A percentile compares a stretch with the other conserved stretches of the same genome.
Conservation (phyloP, 1,140 invertebrate species). For the Glomeris maerens region DNA sequence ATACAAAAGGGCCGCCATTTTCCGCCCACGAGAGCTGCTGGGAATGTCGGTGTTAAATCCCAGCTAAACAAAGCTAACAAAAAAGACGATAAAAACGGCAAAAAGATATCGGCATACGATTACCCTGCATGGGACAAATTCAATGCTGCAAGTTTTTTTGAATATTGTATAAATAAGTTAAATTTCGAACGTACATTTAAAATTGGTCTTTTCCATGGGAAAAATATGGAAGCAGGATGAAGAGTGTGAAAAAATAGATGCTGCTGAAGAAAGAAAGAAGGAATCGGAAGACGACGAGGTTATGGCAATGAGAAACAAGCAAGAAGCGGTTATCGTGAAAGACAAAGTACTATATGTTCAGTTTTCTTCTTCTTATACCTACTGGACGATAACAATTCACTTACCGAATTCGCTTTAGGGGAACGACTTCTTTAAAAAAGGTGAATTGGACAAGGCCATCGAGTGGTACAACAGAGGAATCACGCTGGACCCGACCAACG, state of each 20-base stretch:
- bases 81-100: slow-evolving; percentile 21
- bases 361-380: slow-evolving; percentile 18
- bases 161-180: not conserved
- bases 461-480: slow-evolving; percentile 65
- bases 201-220: slow-evolving; percentile 33
- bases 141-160: slow-evolving; percentile 46
- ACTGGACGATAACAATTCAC: not conserved
- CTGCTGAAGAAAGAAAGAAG: slow-evolving; percentile 30
- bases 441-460: slow-evolving; percentile 64
- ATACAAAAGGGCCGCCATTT: slow-evolving; percentile 4
- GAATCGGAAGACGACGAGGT: slow-evolving; percentile 28
- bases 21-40: slow-evolving; percentile 26
- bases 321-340: slow-evolving; percentile 32
- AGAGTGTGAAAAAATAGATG: slow-evolving; percentile 30
- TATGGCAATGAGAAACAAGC: slow-evolving; percentile 28
- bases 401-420: slow-evolving; percentile 39
- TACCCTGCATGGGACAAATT: slow-evolving; percentile 64
- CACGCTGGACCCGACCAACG: slow-evolving; percentile 54
- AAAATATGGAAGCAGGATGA: slow-evolving; percentile 40
- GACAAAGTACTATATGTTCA: slow-evolving; percentile 24
- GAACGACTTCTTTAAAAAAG: slow-evolving; percentile 61
- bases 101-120: slow-evolving; percentile 41
- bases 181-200: not conserved
- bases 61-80: slow-evolving; percentile 19
- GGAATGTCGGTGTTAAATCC: slow-evolving; percentile 36